phyloP scores from a whole-genome alignment of 1,140 invertebrate genomes.

The Vollenhovia emeryi region DNA sequence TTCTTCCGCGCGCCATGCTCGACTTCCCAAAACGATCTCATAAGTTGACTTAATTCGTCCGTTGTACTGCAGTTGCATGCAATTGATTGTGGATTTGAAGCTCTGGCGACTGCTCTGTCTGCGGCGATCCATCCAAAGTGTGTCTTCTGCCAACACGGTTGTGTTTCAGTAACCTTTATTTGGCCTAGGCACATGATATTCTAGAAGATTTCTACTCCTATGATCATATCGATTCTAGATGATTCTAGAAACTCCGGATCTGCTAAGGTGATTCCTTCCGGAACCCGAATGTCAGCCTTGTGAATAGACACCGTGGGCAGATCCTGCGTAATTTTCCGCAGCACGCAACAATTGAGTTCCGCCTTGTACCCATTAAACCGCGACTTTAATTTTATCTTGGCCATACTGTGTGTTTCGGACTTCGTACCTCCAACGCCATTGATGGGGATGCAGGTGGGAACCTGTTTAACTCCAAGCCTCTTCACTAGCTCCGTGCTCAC shows the following conservation, averaged over 20 bases:
- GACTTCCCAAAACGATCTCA: conserved; percentile 1
- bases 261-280: neutral
- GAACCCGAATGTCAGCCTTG: neutral
- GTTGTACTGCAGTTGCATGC: too few species aligned
- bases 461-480: neutral
- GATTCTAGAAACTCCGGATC: neutral
- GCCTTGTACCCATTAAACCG: neutral
- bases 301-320: too few species aligned
- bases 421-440: neutral
- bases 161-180: neutral
- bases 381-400: neutral
- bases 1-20: neutral
- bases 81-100: too few species aligned
- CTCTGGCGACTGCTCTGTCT: too few species aligned
- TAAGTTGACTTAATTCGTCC: too few species aligned
- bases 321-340: neutral
- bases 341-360: neutral
- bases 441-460: neutral
- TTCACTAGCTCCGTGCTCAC: neutral
- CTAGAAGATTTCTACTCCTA: neutral
- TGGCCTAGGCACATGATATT: neutral
- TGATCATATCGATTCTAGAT: neutral
- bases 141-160: neutral
- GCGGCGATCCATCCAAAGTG: neutral
- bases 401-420: neutral